A percentile compares a stretch with the other conserved stretches of the same genome.
phyloP scores from a whole-genome alignment of 2,797 vertebrate genomes.

The Microctenopoma stevenorrisi region DNA sequence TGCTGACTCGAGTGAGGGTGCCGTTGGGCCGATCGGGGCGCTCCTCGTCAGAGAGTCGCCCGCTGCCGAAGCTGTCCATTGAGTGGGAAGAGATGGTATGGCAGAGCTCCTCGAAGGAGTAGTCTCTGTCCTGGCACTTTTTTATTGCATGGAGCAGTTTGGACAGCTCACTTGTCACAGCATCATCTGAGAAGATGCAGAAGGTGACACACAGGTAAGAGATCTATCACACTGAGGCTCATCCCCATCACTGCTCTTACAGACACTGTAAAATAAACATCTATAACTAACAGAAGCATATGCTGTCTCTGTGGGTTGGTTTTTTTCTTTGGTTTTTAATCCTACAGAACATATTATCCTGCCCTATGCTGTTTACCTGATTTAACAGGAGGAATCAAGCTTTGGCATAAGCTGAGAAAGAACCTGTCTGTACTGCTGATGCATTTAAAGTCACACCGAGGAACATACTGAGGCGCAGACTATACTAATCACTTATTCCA shows the following conservation, averaged over 20 bases:
- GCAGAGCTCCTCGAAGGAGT: slow-evolving; percentile 96
- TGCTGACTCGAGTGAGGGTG: slow-evolving; percentile 85
- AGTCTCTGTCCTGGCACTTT: slow-evolving; percentile 94
- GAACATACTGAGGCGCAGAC: slow-evolving; percentile 15
- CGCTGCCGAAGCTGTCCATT: slow-evolving; percentile 91
- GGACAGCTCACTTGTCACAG: slow-evolving; percentile 94
- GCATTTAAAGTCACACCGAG: slow-evolving; percentile 17
- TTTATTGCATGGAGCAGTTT: slow-evolving; percentile 96
- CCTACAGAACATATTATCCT: neutral
- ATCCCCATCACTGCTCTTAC: neutral
- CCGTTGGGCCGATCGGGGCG: slow-evolving; percentile 82
- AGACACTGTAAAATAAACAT: neutral
- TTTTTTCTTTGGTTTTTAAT: too few species aligned
- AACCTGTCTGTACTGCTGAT: slow-evolving; percentile 12
- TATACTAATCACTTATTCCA: slow-evolving; percentile 40
- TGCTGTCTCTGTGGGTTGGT: too few species aligned
- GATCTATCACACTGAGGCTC: neutral
- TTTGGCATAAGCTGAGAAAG: neutral
- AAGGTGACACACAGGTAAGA: slow-evolving; percentile 1
- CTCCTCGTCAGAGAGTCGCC: slow-evolving; percentile 91
- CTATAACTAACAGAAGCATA: too few species aligned
- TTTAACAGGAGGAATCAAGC: neutral
- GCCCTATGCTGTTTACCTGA: neutral
- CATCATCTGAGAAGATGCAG: slow-evolving; percentile 86
- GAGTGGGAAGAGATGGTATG: slow-evolving; percentile 94